Percentiles rank a stretch among this genome's conserved stretches.
Conservation (phyloP, 2,113 vertebrate genomes). For the Notiomystis cincta region DNA sequence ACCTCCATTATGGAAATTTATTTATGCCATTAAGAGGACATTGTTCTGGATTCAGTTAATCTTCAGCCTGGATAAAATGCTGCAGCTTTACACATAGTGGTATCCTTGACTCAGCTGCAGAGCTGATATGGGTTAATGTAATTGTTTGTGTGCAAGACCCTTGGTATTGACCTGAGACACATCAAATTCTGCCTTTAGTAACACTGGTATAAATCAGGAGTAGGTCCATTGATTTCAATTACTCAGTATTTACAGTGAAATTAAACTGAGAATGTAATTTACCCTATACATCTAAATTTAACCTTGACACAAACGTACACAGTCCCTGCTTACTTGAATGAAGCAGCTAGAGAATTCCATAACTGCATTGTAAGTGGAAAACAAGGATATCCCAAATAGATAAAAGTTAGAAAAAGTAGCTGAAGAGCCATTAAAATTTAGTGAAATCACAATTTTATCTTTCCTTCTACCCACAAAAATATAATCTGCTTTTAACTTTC, state of each 20-base stretch:
- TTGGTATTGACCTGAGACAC: neutral
- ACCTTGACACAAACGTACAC: neutral
- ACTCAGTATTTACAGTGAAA: neutral
- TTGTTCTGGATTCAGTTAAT: neutral
- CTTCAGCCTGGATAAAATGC: neutral
- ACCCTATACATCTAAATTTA: neutral
- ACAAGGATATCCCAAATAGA: neutral
- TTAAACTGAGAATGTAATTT: neutral
- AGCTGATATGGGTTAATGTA: neutral
- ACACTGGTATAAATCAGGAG: neutral
- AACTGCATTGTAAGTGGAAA: neutral
- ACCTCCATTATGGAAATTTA: neutral
- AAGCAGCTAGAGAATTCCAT: neutral
- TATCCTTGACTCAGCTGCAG: neutral
- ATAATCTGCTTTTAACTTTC: neutral
- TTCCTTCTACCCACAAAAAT: neutral
- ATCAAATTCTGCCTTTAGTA: neutral
- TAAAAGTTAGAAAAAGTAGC: neutral
- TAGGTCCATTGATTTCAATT: conserved; percentile 9
- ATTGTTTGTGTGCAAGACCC: neutral
- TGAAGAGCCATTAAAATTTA: neutral
- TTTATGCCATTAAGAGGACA: neutral
- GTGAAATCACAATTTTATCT: neutral
- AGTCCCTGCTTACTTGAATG: neutral
- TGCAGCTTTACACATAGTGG: neutral